Base-by-base conservation (phyloP, 2,888 invertebrate genomes). In the Netelia melanura region DNA sequence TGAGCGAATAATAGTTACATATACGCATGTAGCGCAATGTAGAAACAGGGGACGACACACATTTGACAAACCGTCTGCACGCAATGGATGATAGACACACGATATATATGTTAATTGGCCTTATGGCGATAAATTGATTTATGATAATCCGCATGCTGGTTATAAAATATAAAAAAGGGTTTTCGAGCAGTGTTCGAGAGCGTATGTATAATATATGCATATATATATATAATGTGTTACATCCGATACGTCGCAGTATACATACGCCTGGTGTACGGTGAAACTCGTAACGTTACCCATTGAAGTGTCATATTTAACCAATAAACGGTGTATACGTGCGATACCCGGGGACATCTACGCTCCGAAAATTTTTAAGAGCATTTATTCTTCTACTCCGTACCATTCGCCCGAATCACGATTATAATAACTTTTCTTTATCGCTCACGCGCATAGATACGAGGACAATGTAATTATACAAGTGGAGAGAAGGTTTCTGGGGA, bases 211-310 rank as follows among this genome's bases (percentile, higher is more conserved):
- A 56, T 21, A 56, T 21, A 56, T n/a, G 8, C 21, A 17, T 21
- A 58, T 21, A 58, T 58, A 21, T 21, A 58, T 58, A 58, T 58
- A 5, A 21, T 48, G 14, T 48, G 48, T 14, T 14, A 48, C 14
- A 21, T 56, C n/a, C 8, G 8, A 54, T 52, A 25, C 8, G 9
- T 70, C 25, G 25, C 11, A 10, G 14, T 76, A 71, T 65, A 76
- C 71, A 64, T 83, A 80, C 75, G 56, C 21, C n/a, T 61, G 48
- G 38, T 25, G 58, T 75, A 65, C 38, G 30, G 23, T 3, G 64
- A 80, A 25, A 54, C n/a, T 10, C 76, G 76, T 54, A 61, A 70
- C 21, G 81, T 81, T 72, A 72, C 61, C 84, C 76, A 77, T 81
- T 72, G 65, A 10, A 72, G 44, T 68, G 76, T 81, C 81, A 76